Percentiles rank a stretch among this genome's conserved stretches.
phyloP scores from a whole-genome alignment of 37 sponge, comb jelly and placozoan genomes.

The Mnemiopsis leidyi region DNA sequence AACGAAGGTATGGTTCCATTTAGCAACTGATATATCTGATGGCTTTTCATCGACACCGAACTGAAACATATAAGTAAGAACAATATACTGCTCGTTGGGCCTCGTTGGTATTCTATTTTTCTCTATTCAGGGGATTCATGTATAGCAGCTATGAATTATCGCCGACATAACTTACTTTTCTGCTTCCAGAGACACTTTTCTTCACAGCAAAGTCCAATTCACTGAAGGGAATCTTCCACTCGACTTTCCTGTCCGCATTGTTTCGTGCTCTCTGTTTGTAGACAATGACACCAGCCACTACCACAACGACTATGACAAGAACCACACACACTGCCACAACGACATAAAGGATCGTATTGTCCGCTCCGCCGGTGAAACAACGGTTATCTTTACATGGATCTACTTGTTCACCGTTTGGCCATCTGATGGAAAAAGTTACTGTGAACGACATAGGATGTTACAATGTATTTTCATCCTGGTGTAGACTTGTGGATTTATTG shows the following conservation, averaged over 20 bases:
- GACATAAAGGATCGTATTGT: slow-evolving; percentile 1
- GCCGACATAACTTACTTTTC: slow-evolving; percentile 25
- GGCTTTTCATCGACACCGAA: not conserved
- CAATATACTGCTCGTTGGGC: too few species aligned
- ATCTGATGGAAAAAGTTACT: not conserved
- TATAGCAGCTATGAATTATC: too few species aligned
- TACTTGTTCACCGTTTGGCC: slow-evolving; percentile 9
- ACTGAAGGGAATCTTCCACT: slow-evolving; percentile 39
- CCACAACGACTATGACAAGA: not conserved
- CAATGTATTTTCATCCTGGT: too few species aligned
- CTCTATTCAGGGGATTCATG: too few species aligned
- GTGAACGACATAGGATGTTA: too few species aligned
- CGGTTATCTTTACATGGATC: slow-evolving; percentile 54
- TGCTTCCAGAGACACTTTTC: slow-evolving; percentile 63
- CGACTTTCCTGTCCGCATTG: slow-evolving; percentile 27
- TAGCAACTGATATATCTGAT: slow-evolving; percentile 20
- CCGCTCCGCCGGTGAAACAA: not conserved
- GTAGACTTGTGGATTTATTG: too few species aligned
- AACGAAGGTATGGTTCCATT: slow-evolving; percentile 5
- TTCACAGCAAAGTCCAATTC: slow-evolving; percentile 49
- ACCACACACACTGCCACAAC: slow-evolving; percentile 31
- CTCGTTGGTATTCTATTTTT: too few species aligned
- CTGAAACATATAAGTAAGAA: too few species aligned
- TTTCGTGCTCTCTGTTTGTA: not conserved
- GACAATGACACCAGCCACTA: slow-evolving; percentile 1